A percentile compares a stretch with the other conserved stretches of the same genome.
phyloP scores from a whole-genome alignment of 2,888 invertebrate species.

The Agelastica alni region DNA sequence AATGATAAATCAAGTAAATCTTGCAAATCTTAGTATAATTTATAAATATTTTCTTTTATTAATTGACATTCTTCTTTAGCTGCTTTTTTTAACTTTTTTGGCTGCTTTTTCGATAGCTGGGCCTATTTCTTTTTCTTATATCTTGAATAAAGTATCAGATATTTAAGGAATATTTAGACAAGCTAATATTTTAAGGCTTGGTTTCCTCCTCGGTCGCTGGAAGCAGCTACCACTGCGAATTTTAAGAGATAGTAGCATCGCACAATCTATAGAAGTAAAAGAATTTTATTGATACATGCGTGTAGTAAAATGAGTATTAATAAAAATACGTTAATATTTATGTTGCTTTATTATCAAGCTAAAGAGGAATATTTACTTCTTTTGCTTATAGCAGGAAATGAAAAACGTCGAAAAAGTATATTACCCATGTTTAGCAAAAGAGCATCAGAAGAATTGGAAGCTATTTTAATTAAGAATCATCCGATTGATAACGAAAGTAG shows the following conservation, averaged over 20 bases:
- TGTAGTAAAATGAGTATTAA: neutral
- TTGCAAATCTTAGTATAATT: no score
- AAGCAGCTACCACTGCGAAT: neutral
- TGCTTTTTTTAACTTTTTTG: no score
- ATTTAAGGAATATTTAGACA: no score
- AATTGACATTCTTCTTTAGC: no score
- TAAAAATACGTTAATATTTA: neutral
- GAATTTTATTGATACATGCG: neutral
- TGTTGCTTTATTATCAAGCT: neutral
- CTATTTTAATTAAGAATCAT: neutral
- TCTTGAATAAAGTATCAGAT: no score
- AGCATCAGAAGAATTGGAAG: neutral
- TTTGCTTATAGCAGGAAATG: neutral
- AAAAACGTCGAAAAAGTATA: conserved; percentile 1
- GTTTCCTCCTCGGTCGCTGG: neutral
- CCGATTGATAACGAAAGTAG: neutral
- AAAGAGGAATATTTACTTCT: neutral
- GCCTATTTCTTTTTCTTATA: no score
- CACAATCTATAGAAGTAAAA: neutral
- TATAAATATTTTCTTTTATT: no score
- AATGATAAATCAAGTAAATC: no score
- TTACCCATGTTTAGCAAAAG: neutral
- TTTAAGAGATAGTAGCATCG: neutral
- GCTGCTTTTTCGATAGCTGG: no score
- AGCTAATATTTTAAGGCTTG: no score